A percentile compares a stretch with the other conserved stretches of the same genome.
phyloP scores from a whole-genome alignment of 2,797 vertebrate species.

The Poecilia wingei region DNA sequence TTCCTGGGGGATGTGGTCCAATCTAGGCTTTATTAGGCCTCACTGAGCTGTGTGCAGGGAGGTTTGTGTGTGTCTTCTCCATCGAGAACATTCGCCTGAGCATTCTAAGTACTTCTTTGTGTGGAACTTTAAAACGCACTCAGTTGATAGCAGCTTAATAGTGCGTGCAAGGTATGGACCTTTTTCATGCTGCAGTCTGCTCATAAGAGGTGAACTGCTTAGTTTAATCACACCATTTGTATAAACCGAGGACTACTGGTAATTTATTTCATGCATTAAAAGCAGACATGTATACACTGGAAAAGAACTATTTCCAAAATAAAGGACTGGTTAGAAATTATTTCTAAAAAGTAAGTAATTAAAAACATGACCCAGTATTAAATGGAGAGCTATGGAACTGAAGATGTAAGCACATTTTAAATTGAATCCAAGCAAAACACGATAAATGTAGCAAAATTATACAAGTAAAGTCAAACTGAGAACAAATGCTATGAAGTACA shows the following conservation, averaged over 20 bases:
- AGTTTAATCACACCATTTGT: constrained; percentile 34
- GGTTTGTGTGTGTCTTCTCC: constrained; percentile 53
- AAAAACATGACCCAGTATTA: not conserved
- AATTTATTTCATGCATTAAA: not conserved
- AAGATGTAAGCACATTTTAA: not conserved
- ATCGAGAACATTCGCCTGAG: constrained; percentile 63
- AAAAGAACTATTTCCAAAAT: not conserved
- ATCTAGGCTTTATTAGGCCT: constrained; percentile 79
- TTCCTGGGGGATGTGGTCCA: constrained; percentile 87
- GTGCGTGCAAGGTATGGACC: constrained; percentile 34
- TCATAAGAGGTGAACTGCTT: constrained; percentile 19
- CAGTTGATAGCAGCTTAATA: constrained; percentile 56
- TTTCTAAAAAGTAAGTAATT: not conserved
- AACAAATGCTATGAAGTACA: not conserved
- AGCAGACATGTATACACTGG: not conserved
- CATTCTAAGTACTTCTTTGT: constrained; percentile 61
- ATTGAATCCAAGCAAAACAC: not conserved
- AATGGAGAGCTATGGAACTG: not conserved
- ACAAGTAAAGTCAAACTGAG: not conserved
- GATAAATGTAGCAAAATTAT: not conserved
- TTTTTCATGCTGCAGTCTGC: constrained; percentile 34
- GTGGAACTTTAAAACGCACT: constrained; percentile 48
- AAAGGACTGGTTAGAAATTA: not conserved
- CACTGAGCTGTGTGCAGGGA: constrained; percentile 71
- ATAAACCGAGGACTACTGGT: not conserved